Base-by-base conservation (phyloP, 2,888 invertebrate species). In the Andrena dorsata region DNA sequence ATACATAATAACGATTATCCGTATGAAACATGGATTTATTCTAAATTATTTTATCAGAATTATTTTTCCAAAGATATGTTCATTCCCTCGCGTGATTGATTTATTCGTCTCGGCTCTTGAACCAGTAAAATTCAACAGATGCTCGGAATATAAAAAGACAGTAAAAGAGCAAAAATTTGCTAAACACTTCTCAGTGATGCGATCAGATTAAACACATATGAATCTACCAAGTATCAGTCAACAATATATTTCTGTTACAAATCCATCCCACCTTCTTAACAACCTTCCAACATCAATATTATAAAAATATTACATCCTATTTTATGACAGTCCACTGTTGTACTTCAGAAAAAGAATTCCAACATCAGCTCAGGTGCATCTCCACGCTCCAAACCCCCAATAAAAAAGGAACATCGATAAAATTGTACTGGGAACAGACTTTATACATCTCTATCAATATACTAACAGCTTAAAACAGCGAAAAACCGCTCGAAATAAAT, bases 341-440 rank as follows among this genome's bases (percentile, higher is more conserved):
- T 16, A 49, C 8, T 5, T 23, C 5, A 26, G 16, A 6, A 63
- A 49, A 32, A 1, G 16, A 58, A 28, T 49, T 51, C n/a, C 49
- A 58, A 73, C n/a, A 51, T 51, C 10, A 8, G 35, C 32, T 41
- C 60, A 77, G 77, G 60, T 76, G 65, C 58, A 13, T 32, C 2
- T 16, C 13, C 0, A 8, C 20, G 13, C 32, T 28, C 35, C 0
- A n/a, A 4, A 13, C 26, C 61, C n/a, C 16, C 13, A 26, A 10
- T 7, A 41, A 26, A 5, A 47, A 6, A 20, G 16, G 26, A 13
- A 28, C 28, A 28, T 28, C 8, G 16, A 10, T 28, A 16, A 58
- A 26, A 58, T 28, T 26, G 28, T 28, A 41, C 8, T 26, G 26
- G 26, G n/a, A 47, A 13, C 26, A 56, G 56, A 13, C 13, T n/a